Percentiles rank a stretch among this genome's conserved stretches.
Evolutionary conservation across 2,797 vertebrate genomes (phyloP).

Genomic region (Melanotaenia maccullochi): DNA sequence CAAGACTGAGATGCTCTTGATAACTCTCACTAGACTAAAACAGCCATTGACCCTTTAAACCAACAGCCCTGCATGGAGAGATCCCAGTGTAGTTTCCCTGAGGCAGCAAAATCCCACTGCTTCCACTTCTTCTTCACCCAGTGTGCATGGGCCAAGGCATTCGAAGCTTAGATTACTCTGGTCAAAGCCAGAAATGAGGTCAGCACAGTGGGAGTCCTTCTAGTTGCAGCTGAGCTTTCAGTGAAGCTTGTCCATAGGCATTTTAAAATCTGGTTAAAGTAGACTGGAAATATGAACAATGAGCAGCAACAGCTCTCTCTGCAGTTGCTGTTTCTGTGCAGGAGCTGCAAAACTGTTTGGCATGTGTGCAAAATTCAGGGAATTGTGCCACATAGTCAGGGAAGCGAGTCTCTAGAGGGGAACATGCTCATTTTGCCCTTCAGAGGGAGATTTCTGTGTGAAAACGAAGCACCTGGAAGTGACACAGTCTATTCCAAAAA

Average conservation of each 20-base stretch:
- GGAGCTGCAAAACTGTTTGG: slow-evolving; percentile 43
- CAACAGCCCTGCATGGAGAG: slow-evolving; percentile 49
- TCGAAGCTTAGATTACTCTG: slow-evolving; percentile 74
- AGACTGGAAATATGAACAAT: slow-evolving; percentile 66
- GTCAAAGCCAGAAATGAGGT: slow-evolving; percentile 76
- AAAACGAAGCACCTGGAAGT: slow-evolving; percentile 20
- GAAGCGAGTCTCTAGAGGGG: slow-evolving; percentile 36
- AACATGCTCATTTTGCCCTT: slow-evolving; percentile 45
- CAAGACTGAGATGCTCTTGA: slow-evolving; percentile 46
- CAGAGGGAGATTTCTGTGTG: slow-evolving; percentile 29
- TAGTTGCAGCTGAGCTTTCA: slow-evolving; percentile 60
- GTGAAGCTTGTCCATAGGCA: slow-evolving; percentile 52
- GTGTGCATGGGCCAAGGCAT: slow-evolving; percentile 53
- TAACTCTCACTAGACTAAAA: slow-evolving; percentile 36
- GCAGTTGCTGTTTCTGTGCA: slow-evolving; percentile 35
- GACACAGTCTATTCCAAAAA: slow-evolving; percentile 38
- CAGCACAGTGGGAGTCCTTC: slow-evolving; percentile 72
- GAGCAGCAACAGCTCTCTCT: slow-evolving; percentile 44
- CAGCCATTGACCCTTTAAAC: slow-evolving; percentile 46
- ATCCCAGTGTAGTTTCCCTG: slow-evolving; percentile 50
- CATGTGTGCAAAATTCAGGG: slow-evolving; percentile 43
- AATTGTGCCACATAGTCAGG: slow-evolving; percentile 36
- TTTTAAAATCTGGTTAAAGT: slow-evolving; percentile 67
- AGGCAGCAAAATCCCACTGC: slow-evolving; percentile 55
- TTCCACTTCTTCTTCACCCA: slow-evolving; percentile 57